Evolutionary conservation across 2,888 invertebrate species (phyloP).

Genomic region (Dusona sp.): DNA sequence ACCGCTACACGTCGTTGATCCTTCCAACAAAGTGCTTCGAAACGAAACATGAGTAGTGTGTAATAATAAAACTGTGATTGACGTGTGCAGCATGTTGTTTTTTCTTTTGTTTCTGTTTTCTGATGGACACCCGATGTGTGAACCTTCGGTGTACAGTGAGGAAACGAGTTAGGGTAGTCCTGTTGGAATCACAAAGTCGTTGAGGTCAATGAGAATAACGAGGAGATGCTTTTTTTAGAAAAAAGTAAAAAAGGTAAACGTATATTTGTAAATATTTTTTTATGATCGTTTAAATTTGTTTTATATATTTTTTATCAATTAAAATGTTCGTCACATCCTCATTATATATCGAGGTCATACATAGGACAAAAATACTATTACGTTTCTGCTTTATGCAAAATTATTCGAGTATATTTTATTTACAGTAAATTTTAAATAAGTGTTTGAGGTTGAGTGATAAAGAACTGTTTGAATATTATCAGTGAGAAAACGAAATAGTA

Average conservation of each 20-base stretch:
- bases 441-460: neutral
- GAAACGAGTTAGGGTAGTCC: slow-evolving; percentile 33
- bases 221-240: neutral
- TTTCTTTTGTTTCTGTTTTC: neutral
- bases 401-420: neutral
- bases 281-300: neutral
- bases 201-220: slow-evolving; percentile 12
- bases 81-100: slow-evolving; percentile 33
- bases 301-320: neutral
- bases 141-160: slow-evolving; percentile 29
- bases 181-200: slow-evolving; percentile 4
- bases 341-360: neutral
- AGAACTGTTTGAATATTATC: neutral
- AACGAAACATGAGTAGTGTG: slow-evolving; percentile 32
- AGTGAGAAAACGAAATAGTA: neutral
- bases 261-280: slow-evolving; percentile 28
- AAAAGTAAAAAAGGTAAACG: neutral
- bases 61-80: slow-evolving; percentile 52
- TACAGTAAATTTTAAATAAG: neutral
- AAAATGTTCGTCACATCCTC: neutral
- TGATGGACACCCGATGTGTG: slow-evolving; percentile 15
- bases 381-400: neutral
- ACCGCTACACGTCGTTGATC: slow-evolving; percentile 27
- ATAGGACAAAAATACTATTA: neutral
- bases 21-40: slow-evolving; percentile 40